Evolutionary conservation across 2,113 vertebrate species (phyloP).

Genomic region (Lethenteron reissneri): DNA sequence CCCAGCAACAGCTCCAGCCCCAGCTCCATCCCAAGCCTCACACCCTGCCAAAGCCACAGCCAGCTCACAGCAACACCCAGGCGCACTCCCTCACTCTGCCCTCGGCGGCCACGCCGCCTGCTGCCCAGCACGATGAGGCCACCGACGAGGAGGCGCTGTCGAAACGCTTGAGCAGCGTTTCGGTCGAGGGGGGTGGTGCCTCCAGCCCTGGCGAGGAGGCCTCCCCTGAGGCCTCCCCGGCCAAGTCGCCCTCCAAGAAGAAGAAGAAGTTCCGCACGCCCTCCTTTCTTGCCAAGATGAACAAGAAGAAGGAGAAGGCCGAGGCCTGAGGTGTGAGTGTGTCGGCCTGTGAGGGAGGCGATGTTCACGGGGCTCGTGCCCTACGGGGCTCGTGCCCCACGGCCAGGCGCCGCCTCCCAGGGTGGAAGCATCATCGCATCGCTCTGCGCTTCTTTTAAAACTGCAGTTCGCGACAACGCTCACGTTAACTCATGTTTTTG

Average conservation of each 20-base stretch:
- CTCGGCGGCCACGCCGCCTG: neutral
- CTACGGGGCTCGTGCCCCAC: no score
- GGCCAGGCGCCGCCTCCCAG: no score
- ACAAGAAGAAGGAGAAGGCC: slow-evolving; percentile 40
- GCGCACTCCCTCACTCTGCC: no score
- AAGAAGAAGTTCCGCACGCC: slow-evolving; percentile 99
- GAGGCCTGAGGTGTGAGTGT: neutral
- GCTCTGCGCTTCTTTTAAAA: no score
- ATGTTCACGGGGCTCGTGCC: no score
- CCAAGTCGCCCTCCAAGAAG: slow-evolving; percentile 96
- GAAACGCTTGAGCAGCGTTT: neutral
- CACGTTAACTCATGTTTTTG: no score
- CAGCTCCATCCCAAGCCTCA: slow-evolving; percentile 1
- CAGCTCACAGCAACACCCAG: no score
- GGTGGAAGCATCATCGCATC: no score
- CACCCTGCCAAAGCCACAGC: no score
- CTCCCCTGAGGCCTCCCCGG: slow-evolving; percentile 51
- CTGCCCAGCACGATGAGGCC: neutral
- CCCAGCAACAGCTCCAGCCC: neutral
- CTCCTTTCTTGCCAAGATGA: slow-evolving; percentile 96
- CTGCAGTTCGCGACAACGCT: no score
- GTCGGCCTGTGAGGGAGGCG: no score
- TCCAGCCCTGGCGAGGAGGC: neutral
- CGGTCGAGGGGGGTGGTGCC: neutral
- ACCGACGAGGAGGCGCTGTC: neutral